Evolutionary conservation across 2,113 vertebrate species (phyloP), one percentile per base, ranked within the genome.

Genomic region (Myrmecophaga tridactyla): DNA sequence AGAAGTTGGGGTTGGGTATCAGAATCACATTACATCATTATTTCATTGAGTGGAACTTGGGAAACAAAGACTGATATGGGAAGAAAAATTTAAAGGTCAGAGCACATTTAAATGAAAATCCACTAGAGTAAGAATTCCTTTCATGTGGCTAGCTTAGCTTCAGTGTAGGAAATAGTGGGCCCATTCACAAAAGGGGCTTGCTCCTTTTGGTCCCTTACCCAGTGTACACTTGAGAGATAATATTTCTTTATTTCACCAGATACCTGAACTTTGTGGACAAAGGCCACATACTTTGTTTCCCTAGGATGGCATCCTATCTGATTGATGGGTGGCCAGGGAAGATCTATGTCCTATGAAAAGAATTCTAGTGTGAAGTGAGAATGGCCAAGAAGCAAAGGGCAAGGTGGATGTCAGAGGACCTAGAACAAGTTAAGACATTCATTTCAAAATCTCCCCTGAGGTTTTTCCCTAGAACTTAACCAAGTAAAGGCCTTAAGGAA

Each of bases 201-300:
- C 77, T 86, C 65, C 86, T 86, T 34, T 34, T n/a, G 60, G 43
- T 93, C 72, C 67, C 80, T 80, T 39, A 73, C 88, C 90, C 80
- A 82, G 95, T 53, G 27, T 76, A 80, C 73, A 95, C 96, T 89
- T 84, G 82, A 96, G 84, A 95, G 95, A 96, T 89, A 93, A 31
- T 87, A 86, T 39, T 97, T 62, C 93, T 97, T 97, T 93, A 75
- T 97, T 90, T 90, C 93, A 69, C 63, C 86, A 96, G 96, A 97
- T 65, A 96, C 96, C 96, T 94, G 82, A 97, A 92, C 96, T 89
- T 62, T 93, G 92, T 94, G 92, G 90, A 95, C 86, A 85, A 84
- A 95, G 75, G 90, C 88, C 93, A 92, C 73, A 84, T 96, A 46
- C 92, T 75, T 96, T 29, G 27, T 95, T 97, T 97, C 80, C 94